These are phyloP conservation scores for Paraplagusia blochii DNA, from an alignment of 2,113 vertebrate genomes.

Conservation along the genomic window DNA sequence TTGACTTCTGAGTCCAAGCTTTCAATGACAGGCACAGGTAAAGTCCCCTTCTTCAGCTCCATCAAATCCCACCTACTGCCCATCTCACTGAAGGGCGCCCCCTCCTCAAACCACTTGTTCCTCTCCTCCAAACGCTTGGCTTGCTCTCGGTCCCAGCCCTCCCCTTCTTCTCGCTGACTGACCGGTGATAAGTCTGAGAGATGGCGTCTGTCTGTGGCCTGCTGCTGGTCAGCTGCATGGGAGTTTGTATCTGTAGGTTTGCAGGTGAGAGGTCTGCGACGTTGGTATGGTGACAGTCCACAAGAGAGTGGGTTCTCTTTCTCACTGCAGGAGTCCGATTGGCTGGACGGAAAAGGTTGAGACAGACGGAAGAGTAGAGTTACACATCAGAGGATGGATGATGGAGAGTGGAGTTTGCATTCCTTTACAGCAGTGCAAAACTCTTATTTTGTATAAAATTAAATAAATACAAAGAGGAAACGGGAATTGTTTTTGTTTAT, in stretches of 20 bases:
- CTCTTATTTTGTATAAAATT: background rate
- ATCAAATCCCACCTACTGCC: slow-evolving; percentile 75
- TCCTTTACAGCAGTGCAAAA: slow-evolving; percentile 26
- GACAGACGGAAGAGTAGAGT: slow-evolving; percentile 46
- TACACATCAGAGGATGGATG: slow-evolving; percentile 57
- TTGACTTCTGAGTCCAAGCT: slow-evolving; percentile 82
- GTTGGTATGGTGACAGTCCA: slow-evolving; percentile 55
- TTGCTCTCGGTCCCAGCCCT: slow-evolving; percentile 85
- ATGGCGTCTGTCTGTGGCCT: slow-evolving; percentile 73
- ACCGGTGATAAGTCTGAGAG: slow-evolving; percentile 59
- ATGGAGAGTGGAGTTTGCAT: slow-evolving; percentile 20
- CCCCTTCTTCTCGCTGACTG: slow-evolving; percentile 73
- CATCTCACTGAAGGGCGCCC: slow-evolving; percentile 52
- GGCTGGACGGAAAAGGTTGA: slow-evolving; percentile 65
- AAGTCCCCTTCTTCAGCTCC: slow-evolving; percentile 82
- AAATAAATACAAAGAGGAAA: background rate
- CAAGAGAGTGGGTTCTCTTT: slow-evolving; percentile 78
- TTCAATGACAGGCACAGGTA: slow-evolving; percentile 65
- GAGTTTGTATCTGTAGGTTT: slow-evolving; percentile 56
- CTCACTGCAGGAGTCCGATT: slow-evolving; percentile 78
- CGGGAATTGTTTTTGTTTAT: background rate
- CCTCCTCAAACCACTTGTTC: slow-evolving; percentile 78
- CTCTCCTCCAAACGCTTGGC: slow-evolving; percentile 79
- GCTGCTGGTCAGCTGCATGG: slow-evolving; percentile 30
- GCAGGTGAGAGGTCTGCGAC: slow-evolving; percentile 45